These are phyloP conservation scores for Bovichtus diacanthus DNA, from an alignment of 2,797 vertebrate species.

Conservation along the genomic window DNA sequence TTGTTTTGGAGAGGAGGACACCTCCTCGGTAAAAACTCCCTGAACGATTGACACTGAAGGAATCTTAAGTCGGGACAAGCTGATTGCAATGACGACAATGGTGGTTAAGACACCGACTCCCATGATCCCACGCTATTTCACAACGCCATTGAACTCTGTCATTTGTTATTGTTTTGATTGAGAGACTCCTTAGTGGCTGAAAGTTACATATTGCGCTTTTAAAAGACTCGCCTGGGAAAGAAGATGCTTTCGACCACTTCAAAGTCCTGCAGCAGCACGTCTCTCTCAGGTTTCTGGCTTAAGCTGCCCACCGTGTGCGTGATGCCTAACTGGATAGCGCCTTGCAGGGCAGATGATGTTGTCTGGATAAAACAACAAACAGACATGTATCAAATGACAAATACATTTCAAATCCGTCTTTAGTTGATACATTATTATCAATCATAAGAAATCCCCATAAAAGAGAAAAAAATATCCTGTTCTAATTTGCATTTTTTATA, in stretches of 20 bases:
- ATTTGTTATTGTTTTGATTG: too few relatives aligned
- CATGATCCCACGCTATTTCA: too few relatives aligned
- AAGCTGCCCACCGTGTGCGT: constrained; percentile 94
- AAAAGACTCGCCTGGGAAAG: constrained; percentile 89
- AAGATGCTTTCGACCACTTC: constrained; percentile 97
- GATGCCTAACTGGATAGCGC: constrained; percentile 96
- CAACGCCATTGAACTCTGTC: too few relatives aligned
- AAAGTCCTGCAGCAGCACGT: constrained; percentile 98
- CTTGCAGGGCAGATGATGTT: constrained; percentile 93
- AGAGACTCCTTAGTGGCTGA: too few relatives aligned
- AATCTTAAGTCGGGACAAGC: too few relatives aligned
- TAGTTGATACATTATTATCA: not conserved
- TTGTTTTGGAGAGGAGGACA: too few relatives aligned
- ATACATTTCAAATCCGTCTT: not conserved
- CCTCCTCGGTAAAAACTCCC: too few relatives aligned
- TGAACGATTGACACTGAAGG: too few relatives aligned
- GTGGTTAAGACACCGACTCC: too few relatives aligned
- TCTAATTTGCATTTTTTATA: not conserved
- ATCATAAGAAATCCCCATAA: not conserved
- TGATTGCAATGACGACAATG: too few relatives aligned
- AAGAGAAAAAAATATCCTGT: not conserved
- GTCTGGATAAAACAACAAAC: constrained; percentile 83
- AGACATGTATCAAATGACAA: not conserved
- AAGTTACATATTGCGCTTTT: too few relatives aligned
- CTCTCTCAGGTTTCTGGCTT: constrained; percentile 94